Evolutionary conservation across 1,140 invertebrate genomes (phyloP).

Genomic region (Panagrolaimus sp.): DNA sequence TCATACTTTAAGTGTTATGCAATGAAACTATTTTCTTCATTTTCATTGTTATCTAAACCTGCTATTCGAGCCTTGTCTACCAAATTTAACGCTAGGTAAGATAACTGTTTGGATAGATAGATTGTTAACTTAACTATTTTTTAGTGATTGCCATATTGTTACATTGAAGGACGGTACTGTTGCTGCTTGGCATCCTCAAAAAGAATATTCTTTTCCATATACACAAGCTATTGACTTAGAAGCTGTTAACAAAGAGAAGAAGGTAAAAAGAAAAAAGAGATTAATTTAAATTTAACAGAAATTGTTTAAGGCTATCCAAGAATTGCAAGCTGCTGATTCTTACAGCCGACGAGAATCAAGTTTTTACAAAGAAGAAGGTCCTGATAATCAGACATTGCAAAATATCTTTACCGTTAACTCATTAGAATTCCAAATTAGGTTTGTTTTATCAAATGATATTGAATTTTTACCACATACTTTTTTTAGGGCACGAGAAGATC

Average conservation of each 20-base stretch:
- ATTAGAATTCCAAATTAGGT: conserved; percentile 34
- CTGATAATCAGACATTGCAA: conserved; percentile 19
- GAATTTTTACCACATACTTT: neutral
- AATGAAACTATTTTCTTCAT: too few relatives aligned
- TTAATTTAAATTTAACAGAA: neutral
- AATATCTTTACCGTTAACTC: conserved; percentile 30
- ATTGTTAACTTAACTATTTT: too few relatives aligned
- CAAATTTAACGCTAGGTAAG: too few relatives aligned
- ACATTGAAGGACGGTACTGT: conserved; percentile 62
- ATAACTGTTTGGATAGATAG: too few relatives aligned
- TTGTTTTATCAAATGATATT: neutral
- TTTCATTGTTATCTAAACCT: too few relatives aligned
- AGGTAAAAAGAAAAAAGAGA: too few relatives aligned
- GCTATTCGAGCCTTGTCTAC: too few relatives aligned
- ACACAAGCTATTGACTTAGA: conserved; percentile 66
- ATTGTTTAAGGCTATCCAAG: neutral
- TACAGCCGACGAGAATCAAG: neutral
- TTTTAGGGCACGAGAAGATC: conserved; percentile 45
- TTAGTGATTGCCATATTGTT: conserved; percentile 26
- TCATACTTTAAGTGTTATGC: too few relatives aligned
- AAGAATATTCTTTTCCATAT: conserved; percentile 75
- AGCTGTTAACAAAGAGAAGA: neutral
- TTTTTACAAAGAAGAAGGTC: conserved; percentile 13
- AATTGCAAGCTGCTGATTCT: neutral
- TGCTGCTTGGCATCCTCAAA: conserved; percentile 78